These are phyloP conservation scores for Vandiemenella viatica DNA, from an alignment of 2,888 invertebrate genomes.

Conservation along the genomic window DNA sequence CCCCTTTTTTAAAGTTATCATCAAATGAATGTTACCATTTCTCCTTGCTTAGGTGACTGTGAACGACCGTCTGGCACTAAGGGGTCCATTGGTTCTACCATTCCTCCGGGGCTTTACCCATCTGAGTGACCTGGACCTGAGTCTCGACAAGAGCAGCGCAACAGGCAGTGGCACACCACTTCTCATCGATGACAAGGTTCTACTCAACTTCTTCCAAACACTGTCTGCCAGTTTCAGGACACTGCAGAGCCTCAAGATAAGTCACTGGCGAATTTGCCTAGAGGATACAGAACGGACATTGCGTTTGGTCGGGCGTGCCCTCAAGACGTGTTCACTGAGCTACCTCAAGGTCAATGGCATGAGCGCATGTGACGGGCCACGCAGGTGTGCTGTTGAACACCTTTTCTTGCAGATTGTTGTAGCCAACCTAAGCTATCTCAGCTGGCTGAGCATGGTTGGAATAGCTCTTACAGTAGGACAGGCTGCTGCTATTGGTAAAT, in stretches of 20 bases:
- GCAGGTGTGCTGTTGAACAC: constrained; percentile 28
- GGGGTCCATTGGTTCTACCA: constrained; percentile 33
- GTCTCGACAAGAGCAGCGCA: constrained; percentile 31
- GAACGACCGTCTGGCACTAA: constrained; percentile 31
- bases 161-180: constrained; percentile 24
- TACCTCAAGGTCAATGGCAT: constrained; percentile 27
- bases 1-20: no score
- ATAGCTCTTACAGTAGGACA: constrained; percentile 26
- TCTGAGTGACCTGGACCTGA: constrained; percentile 34
- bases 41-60: constrained; percentile 31
- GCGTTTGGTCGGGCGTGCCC: constrained; percentile 25
- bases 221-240: constrained; percentile 30
- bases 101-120: constrained; percentile 34
- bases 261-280: constrained; percentile 25
- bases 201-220: constrained; percentile 32
- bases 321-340: constrained; percentile 27
- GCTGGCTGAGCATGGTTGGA: constrained; percentile 28
- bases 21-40: no score
- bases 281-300: constrained; percentile 27
- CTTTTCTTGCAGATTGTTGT: constrained; percentile 24
- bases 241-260: constrained; percentile 28
- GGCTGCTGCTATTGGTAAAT: constrained; percentile 26
- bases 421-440: constrained; percentile 26
- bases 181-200: constrained; percentile 33
- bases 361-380: constrained; percentile 26